Evolutionary conservation across 2,888 invertebrate genomes (phyloP).

Genomic region (Drosophila acutilabella): DNA sequence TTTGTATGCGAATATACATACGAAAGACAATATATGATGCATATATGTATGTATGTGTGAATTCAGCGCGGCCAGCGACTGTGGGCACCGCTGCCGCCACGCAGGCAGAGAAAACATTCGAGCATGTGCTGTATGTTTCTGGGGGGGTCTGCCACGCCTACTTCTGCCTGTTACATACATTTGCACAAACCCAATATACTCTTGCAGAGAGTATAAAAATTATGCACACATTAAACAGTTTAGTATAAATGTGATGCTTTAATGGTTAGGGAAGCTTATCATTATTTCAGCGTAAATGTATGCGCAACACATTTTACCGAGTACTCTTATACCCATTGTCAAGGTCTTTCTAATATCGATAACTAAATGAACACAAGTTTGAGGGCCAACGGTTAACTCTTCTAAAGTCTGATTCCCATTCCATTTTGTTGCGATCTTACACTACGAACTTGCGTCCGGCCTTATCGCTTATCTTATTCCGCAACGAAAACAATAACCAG

Average conservation of each 20-base stretch:
- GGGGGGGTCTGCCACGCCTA: too few species aligned
- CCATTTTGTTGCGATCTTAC: constrained; percentile 40
- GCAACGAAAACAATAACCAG: constrained; percentile 22
- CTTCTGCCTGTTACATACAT: too few species aligned
- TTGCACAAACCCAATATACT: too few species aligned
- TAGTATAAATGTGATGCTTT: background rate
- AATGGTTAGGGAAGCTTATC: constrained; percentile 25
- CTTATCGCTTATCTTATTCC: constrained; percentile 70
- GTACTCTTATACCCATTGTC: constrained; percentile 41
- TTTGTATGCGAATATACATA: too few species aligned
- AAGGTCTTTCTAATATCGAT: constrained; percentile 55
- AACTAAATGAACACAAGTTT: constrained; percentile 7
- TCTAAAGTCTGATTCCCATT: constrained; percentile 51
- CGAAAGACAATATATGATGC: too few species aligned
- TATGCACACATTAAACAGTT: background rate
- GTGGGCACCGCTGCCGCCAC: too few species aligned
- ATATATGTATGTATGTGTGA: too few species aligned
- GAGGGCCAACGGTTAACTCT: constrained; percentile 30
- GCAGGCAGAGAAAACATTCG: too few species aligned
- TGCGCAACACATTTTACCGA: background rate
- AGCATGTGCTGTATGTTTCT: too few species aligned
- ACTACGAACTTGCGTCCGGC: constrained; percentile 36
- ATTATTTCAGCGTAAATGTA: constrained; percentile 30
- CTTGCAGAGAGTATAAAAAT: too few species aligned
- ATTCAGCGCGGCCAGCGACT: too few species aligned